A percentile compares a stretch with the other conserved stretches of the same genome.
phyloP scores from a whole-genome alignment of 2,113 vertebrate species.

The Semnopithecus entellus region DNA sequence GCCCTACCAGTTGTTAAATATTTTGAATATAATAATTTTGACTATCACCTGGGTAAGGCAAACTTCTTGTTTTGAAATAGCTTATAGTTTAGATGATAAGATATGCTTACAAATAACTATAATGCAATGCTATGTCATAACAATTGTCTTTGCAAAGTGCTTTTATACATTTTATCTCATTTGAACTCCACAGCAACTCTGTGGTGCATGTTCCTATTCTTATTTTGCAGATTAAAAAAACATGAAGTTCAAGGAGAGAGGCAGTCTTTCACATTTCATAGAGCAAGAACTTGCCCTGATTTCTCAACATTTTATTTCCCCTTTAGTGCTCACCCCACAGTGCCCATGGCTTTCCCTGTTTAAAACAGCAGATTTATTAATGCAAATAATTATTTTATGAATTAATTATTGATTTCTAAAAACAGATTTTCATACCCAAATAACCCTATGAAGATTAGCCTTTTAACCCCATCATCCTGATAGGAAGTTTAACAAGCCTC shows the following conservation, averaged over 20 bases:
- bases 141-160: background rate
- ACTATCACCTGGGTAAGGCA: background rate
- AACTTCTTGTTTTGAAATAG: background rate
- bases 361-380: background rate
- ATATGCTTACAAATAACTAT: background rate
- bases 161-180: background rate
- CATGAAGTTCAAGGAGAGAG: background rate
- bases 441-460: background rate
- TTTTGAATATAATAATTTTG: background rate
- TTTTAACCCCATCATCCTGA: background rate
- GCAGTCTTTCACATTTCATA: background rate
- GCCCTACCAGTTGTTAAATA: background rate
- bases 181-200: background rate
- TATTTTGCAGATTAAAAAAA: background rate
- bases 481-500: background rate
- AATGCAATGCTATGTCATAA: background rate
- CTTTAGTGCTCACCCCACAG: background rate
- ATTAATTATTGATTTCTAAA: background rate
- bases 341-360: background rate
- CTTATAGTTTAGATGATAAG: background rate
- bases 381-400: background rate
- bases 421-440: background rate
- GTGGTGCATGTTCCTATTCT: fast-evolving
- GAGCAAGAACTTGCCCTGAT: background rate
- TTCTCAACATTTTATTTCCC: background rate